Conservation (phyloP, 2,888 invertebrate species). For the Melinaea marsaeus region DNA sequence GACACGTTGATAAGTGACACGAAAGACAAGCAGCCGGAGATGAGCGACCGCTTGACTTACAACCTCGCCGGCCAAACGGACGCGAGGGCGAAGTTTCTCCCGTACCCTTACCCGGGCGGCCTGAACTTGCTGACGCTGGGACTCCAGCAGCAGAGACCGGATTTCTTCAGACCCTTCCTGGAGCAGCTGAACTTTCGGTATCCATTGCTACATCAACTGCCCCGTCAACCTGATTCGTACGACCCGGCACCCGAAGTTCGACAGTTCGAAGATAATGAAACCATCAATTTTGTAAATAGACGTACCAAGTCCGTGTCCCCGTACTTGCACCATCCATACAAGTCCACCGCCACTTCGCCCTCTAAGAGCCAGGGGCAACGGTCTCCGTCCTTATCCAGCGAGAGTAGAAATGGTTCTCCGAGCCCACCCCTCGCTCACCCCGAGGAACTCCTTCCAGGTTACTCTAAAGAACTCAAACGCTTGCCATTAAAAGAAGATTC, state of each 20-base stretch:
- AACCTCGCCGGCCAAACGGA: constrained; percentile 58
- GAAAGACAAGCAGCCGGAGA: constrained; percentile 65
- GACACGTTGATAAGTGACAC: constrained; percentile 86
- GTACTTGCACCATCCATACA: constrained; percentile 66
- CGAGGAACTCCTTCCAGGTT: constrained; percentile 67
- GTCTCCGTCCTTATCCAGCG: constrained; percentile 64
- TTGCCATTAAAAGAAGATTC: constrained; percentile 79
- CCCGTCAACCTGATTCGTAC: constrained; percentile 57
- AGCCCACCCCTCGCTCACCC: constrained; percentile 72
- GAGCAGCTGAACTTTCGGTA: constrained; percentile 68
- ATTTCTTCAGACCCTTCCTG: constrained; percentile 70
- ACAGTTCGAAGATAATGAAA: constrained; percentile 55
- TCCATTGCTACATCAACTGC: constrained; percentile 63
- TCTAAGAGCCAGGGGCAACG: constrained; percentile 65
- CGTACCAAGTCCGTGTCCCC: constrained; percentile 69
- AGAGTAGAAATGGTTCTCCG: constrained; percentile 77
- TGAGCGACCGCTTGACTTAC: constrained; percentile 65
- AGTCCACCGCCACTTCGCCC: constrained; percentile 56
- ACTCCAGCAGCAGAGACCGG: constrained; percentile 77
- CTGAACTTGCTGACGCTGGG: constrained; percentile 81
- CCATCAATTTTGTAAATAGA: constrained; percentile 53
- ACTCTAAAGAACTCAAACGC: constrained; percentile 66
- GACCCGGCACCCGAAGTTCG: constrained; percentile 50
- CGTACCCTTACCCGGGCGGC: constrained; percentile 80
- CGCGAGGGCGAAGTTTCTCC: constrained; percentile 72